Percentiles rank a stretch among this genome's conserved stretches.
Evolutionary conservation across 1,140 invertebrate genomes (phyloP).

Genomic region (Heliconius himera): DNA sequence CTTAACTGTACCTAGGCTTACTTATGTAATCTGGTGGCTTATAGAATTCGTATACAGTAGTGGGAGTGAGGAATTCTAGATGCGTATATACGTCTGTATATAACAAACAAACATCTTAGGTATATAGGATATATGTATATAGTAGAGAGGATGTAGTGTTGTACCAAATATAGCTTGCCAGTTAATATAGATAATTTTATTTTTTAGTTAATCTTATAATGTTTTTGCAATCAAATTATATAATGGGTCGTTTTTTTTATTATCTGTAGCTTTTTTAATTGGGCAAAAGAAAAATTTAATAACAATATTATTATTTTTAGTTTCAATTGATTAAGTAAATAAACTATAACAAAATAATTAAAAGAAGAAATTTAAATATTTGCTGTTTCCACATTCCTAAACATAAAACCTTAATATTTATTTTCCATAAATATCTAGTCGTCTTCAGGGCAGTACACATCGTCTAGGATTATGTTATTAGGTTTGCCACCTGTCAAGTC

Average conservation of each 20-base stretch:
- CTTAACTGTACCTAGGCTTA: slow-evolving; percentile 47
- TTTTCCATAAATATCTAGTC: background rate
- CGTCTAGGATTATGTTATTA: slow-evolving; percentile 43
- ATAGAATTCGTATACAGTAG: slow-evolving; percentile 33
- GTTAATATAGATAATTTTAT: background rate
- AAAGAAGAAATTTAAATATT: background rate
- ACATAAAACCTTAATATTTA: background rate
- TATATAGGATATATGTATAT: slow-evolving; percentile 8
- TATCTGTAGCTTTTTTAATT: too few species aligned
- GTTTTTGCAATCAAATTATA: too few species aligned
- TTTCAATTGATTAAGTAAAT: too few species aligned
- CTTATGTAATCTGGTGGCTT: slow-evolving; percentile 55
- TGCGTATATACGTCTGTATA: slow-evolving; percentile 30
- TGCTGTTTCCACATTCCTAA: background rate
- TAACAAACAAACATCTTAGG: slow-evolving; percentile 23
- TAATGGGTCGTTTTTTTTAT: too few species aligned
- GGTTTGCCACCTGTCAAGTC: slow-evolving; percentile 41
- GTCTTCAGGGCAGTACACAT: background rate
- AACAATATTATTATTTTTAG: too few species aligned
- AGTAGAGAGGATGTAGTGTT: background rate
- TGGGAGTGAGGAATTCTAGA: slow-evolving; percentile 4
- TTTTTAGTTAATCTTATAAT: background rate
- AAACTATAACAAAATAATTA: too few species aligned
- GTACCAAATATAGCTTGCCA: background rate
- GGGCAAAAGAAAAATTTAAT: too few species aligned